Conservation (phyloP, 2,113 vertebrate genomes). For the Siniperca chuatsi region DNA sequence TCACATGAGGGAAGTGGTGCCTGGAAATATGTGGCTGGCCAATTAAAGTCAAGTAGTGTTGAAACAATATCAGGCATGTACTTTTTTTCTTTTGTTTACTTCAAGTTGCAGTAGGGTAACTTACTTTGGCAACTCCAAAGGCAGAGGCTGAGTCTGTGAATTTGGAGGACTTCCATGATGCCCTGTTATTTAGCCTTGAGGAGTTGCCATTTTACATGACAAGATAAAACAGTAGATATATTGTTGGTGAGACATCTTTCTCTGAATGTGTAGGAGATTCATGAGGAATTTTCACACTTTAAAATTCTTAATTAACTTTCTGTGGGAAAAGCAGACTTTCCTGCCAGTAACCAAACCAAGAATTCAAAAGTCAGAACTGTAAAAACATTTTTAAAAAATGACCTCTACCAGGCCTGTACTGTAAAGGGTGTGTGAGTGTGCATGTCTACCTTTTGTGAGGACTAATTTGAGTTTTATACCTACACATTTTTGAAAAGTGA, state of each 20-base stretch:
- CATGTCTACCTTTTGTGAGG: neutral
- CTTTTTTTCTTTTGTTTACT: slow-evolving; percentile 4
- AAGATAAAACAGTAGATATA: neutral
- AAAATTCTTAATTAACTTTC: neutral
- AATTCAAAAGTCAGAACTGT: neutral
- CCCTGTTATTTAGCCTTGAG: too few species aligned
- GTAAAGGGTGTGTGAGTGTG: neutral
- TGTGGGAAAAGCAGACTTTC: neutral
- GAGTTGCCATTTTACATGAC: too few species aligned
- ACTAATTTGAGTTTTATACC: neutral
- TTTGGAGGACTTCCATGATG: neutral
- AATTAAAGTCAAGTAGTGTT: slow-evolving; percentile 29
- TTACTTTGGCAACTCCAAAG: neutral
- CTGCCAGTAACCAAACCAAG: neutral
- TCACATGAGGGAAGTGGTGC: slow-evolving; percentile 4
- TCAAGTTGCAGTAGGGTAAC: neutral
- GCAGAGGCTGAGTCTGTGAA: neutral
- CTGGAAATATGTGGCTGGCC: slow-evolving; percentile 14
- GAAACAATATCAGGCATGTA: neutral
- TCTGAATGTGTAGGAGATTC: neutral
- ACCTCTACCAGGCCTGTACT: too few species aligned
- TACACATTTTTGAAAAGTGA: neutral
- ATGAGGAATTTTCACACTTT: neutral
- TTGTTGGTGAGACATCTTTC: neutral
- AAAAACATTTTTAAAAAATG: neutral